Percentiles rank a stretch among this genome's conserved stretches.
phyloP scores from a whole-genome alignment of 2,888 invertebrate genomes.

The Coelopa pilipes region DNA sequence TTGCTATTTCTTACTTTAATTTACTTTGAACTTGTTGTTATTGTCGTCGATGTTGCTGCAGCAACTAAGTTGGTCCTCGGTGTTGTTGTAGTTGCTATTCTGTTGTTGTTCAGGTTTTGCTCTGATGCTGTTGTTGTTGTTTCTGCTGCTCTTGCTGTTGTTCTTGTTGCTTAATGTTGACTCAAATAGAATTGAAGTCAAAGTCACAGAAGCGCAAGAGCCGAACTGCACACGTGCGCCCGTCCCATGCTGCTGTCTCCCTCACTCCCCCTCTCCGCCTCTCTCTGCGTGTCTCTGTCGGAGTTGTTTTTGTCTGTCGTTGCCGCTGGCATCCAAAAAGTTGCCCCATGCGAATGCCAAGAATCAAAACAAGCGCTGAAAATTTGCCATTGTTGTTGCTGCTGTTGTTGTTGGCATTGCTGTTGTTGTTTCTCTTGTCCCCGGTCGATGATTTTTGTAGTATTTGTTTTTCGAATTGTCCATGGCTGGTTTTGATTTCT shows the following conservation, averaged over 20 bases:
- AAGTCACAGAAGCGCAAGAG: slow-evolving; percentile 1
- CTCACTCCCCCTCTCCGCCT: background rate
- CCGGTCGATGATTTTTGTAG: background rate
- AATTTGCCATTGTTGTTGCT: background rate
- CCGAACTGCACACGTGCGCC: too few species aligned
- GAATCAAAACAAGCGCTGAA: slow-evolving; percentile 24
- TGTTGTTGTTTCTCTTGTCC: background rate
- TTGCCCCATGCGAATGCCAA: slow-evolving; percentile 4
- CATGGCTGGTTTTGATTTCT: too few species aligned
- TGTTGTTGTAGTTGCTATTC: background rate
- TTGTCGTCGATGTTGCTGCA: background rate
- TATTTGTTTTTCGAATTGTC: too few species aligned
- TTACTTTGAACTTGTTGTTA: background rate
- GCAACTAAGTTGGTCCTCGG: background rate
- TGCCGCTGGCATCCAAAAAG: too few species aligned
- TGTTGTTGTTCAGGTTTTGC: background rate
- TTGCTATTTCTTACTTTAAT: background rate
- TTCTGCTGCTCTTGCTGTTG: too few species aligned
- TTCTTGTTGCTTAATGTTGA: too few species aligned
- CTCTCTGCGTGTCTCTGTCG: background rate
- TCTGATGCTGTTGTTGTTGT: too few species aligned
- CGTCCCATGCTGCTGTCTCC: slow-evolving; percentile 1
- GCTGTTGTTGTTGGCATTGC: background rate
- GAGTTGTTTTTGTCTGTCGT: background rate
- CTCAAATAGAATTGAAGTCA: slow-evolving; percentile 6